Evolutionary conservation across 2,797 vertebrate species (phyloP).

Genomic region (Monodelphis domestica): DNA sequence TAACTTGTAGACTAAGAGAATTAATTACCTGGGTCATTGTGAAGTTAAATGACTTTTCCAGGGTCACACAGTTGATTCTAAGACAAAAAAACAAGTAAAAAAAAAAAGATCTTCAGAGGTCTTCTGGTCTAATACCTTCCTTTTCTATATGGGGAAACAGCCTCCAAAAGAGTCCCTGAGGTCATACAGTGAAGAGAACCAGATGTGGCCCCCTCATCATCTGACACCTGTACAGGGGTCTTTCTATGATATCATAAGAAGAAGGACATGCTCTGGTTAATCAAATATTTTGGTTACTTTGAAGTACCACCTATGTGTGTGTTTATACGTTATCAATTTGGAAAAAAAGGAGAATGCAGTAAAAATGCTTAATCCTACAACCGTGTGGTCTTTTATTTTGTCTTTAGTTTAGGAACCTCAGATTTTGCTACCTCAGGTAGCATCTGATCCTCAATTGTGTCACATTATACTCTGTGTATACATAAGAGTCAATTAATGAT

Average conservation of each 20-base stretch:
- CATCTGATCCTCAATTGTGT: background rate
- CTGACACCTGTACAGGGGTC: background rate
- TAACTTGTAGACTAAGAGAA: background rate
- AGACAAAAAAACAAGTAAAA: too few relatives aligned
- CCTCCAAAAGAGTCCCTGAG: background rate
- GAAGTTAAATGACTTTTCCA: background rate
- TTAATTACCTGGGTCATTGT: background rate
- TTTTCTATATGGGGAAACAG: background rate
- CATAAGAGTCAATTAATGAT: background rate
- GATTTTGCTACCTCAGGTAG: background rate
- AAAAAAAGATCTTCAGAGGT: background rate
- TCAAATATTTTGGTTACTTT: background rate
- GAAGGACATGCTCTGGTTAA: background rate
- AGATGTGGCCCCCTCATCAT: background rate
- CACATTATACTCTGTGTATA: background rate
- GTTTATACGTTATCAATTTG: background rate
- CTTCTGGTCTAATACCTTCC: background rate
- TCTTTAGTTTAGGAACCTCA: background rate
- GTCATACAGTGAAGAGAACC: background rate
- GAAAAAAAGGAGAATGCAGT: background rate
- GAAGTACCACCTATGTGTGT: background rate
- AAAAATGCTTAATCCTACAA: background rate
- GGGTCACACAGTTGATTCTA: too few relatives aligned
- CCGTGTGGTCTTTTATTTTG: too few relatives aligned
- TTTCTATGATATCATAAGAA: rapidly evolving